Evolutionary conservation across 2,113 vertebrate genomes (phyloP), one percentile per base, ranked within the genome.

Genomic region (Heterochromis multidens): DNA sequence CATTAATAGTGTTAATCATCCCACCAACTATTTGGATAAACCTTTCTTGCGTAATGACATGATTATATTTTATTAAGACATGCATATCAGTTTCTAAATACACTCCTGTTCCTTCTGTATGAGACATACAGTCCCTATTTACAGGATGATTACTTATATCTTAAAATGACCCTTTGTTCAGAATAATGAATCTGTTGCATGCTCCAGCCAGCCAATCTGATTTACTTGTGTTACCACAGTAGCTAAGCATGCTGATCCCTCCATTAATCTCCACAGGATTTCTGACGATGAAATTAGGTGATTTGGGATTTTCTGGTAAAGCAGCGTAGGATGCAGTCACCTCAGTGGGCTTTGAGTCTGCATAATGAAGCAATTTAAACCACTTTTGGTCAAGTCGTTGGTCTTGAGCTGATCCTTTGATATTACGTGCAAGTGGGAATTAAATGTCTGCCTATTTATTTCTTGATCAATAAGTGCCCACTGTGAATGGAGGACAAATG

Each of bases 201-300:
- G 82, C 81, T 83, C 17, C 80, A 37, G 60, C 74, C 61, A 86
- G 61, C 67, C 83, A 93, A 92, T 95, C 90, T 93, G 88, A 90
- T 94, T 91, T 88, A 35, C 43, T 83, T 52, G 90, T 72, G 76
- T 93, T 94, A 78, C 93, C 80, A 88, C 91, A 92, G 91, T 91
- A 93, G 93, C 91, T 90, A 91, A 93, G 59, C 79, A 21, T 56
- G 91, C 84, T 90, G 88, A 94, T 90, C 84, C 85, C 10, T 5
- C 84, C 5, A 81, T 86, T 92, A 93, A 94, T 93, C 58, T 81
- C 70, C 74, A 67, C 83, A 7, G 35, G 81, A 62, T 72, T 76
- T 31, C 54, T 80, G 60, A 37, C 25, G 74, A 33, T 23, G 60
- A 87, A 85, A 60, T 49, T 89, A 35, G 79, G 57, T 81, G 74